These are phyloP conservation scores for Acanthurus lineatus DNA, from an alignment of 2,797 vertebrate genomes.

Conservation along the genomic window DNA sequence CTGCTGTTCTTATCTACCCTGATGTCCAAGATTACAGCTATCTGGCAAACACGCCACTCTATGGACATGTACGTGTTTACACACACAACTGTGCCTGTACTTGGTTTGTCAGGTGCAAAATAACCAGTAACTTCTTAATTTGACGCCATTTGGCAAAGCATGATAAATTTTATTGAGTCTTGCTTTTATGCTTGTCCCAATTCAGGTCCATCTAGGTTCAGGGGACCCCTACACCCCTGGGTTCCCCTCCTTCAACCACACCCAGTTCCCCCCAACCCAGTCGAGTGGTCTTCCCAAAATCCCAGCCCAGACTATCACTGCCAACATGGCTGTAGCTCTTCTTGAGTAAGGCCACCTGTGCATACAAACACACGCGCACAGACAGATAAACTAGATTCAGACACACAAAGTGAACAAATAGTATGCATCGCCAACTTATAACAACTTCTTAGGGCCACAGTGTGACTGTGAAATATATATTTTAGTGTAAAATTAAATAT, in stretches of 20 bases:
- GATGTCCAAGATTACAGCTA: constrained; percentile 72
- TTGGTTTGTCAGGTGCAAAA: background rate
- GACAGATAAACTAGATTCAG: background rate
- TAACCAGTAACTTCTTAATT: background rate
- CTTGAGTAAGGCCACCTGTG: constrained; percentile 81
- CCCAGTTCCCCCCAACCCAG: constrained; percentile 89
- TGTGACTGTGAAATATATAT: no score
- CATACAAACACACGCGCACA: background rate
- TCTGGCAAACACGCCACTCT: constrained; percentile 65
- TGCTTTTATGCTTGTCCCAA: background rate
- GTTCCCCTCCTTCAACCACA: constrained; percentile 97
- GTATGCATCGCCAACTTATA: no score
- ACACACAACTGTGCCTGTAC: accelerated
- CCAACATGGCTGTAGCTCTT: constrained; percentile 67
- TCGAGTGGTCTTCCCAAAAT: constrained; percentile 93
- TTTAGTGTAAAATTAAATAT: no score
- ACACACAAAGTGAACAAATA: background rate
- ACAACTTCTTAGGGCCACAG: no score
- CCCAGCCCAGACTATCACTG: constrained; percentile 91
- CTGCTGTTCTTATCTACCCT: constrained; percentile 91
- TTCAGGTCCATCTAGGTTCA: constrained; percentile 93
- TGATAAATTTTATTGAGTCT: background rate
- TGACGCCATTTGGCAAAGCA: background rate
- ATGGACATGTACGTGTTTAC: constrained; percentile 91
- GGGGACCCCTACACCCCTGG: constrained; percentile 97